These are phyloP conservation scores for Alectoris magna DNA, from an alignment of 2,797 vertebrate species.

Conservation along the genomic window DNA sequence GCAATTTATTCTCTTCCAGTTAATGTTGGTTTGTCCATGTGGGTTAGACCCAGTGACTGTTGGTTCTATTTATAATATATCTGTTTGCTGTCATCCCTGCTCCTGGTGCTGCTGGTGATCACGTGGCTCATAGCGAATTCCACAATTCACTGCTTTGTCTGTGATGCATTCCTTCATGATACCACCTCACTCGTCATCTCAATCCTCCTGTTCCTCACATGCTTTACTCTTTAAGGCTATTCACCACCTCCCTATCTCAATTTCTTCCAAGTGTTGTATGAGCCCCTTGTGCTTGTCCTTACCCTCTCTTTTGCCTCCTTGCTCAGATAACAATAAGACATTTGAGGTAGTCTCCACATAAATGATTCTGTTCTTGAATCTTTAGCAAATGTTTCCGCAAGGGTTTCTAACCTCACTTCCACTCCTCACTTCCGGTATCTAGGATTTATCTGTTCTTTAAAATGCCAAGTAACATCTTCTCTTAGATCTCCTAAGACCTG, in stretches of 20 bases:
- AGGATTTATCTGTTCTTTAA: constrained; percentile 43
- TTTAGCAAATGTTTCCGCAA: constrained; percentile 47
- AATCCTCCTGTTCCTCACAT: neutral
- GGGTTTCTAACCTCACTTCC: constrained; percentile 7
- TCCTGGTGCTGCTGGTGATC: constrained; percentile 16
- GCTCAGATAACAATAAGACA: neutral
- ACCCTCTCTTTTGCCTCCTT: neutral
- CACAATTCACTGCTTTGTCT: neutral
- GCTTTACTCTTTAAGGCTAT: constrained; percentile 1
- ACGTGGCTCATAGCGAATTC: constrained; percentile 1
- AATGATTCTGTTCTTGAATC: constrained; percentile 28
- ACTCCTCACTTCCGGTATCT: neutral
- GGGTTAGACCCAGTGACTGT: constrained; percentile 29
- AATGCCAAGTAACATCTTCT: constrained; percentile 17
- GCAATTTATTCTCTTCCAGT: constrained; percentile 39
- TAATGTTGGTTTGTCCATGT: constrained; percentile 44
- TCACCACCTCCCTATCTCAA: neutral
- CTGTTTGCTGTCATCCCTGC: constrained; percentile 38
- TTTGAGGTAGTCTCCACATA: constrained; percentile 10
- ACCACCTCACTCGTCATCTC: neutral
- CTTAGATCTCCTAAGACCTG: neutral
- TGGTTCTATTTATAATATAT: constrained; percentile 41
- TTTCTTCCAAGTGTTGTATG: constrained; percentile 26
- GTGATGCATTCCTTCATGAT: neutral
- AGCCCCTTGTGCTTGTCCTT: neutral